A percentile compares a stretch with the other conserved stretches of the same genome.
Evolutionary conservation across 2,797 vertebrate genomes (phyloP).

Genomic region (Tarsius wallacei): DNA sequence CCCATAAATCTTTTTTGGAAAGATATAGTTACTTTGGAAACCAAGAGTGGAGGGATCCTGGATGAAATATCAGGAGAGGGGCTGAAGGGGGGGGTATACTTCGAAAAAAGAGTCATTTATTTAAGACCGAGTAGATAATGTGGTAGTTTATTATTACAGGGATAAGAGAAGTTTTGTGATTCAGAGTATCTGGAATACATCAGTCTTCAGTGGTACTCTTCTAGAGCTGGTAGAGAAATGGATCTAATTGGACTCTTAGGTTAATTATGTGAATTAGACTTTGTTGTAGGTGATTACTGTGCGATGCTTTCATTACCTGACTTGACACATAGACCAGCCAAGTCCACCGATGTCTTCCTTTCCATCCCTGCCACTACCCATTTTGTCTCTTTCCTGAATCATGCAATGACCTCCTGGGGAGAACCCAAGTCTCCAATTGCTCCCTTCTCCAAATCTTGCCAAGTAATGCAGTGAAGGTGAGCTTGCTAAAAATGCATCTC

Average conservation of each 20-base stretch:
- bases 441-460: not conserved
- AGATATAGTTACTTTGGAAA: conserved; percentile 56
- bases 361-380: not conserved
- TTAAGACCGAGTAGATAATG: not conserved
- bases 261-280: not conserved
- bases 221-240: not conserved
- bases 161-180: not conserved
- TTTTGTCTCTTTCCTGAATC: not conserved
- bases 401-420: not conserved
- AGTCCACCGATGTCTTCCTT: not conserved
- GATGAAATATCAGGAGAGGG: conserved; percentile 10
- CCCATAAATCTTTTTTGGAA: conserved; percentile 37
- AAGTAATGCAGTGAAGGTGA: fast-evolving
- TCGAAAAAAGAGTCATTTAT: conserved; percentile 40
- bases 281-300: not conserved
- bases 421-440: not conserved
- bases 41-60: conserved; percentile 18
- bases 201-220: not conserved
- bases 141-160: not conserved
- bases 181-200: conserved; percentile 36
- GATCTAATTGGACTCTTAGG: not conserved
- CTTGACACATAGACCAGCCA: not conserved
- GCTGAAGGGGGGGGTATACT: conserved; percentile 14
- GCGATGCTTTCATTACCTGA: not conserved
- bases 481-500: not conserved